Evolutionary conservation across 2,888 invertebrate species (phyloP).

Genomic region (Andrena flavipes): DNA sequence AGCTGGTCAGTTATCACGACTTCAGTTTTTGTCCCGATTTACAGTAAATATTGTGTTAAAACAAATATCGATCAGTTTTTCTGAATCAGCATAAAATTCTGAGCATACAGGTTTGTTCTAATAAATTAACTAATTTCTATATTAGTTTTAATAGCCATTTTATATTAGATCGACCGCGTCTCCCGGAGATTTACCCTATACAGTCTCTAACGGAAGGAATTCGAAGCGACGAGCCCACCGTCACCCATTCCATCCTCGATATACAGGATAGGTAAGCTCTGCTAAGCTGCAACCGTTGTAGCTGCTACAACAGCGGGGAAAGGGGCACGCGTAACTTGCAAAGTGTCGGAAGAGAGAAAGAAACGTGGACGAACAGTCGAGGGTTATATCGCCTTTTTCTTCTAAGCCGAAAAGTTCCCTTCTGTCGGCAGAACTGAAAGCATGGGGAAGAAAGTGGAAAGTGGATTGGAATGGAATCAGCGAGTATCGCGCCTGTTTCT

Average conservation of each 20-base stretch:
- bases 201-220: conserved; percentile 3
- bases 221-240: conserved; percentile 15
- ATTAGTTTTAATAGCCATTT: too few species aligned
- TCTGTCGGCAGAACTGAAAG: not conserved
- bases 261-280: conserved; percentile 61
- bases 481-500: not conserved
- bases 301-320: conserved; percentile 6
- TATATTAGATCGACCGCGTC: too few species aligned
- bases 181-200: too few species aligned
- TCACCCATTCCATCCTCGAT: conserved; percentile 8
- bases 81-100: too few species aligned
- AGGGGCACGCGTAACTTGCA: not conserved
- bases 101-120: too few species aligned
- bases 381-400: conserved; percentile 19
- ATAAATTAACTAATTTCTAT: too few species aligned
- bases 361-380: conserved; percentile 21
- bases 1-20: too few species aligned
- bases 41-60: too few species aligned
- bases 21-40: too few species aligned
- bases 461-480: too few species aligned
- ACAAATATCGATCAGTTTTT: too few species aligned
- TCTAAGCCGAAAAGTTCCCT: not conserved
- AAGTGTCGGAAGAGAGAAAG: conserved; percentile 9
- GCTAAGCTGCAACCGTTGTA: conserved; percentile 64
- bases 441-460: not conserved